Evolutionary conservation across 2,888 invertebrate species (phyloP).

Genomic region (Nomada ruficornis): DNA sequence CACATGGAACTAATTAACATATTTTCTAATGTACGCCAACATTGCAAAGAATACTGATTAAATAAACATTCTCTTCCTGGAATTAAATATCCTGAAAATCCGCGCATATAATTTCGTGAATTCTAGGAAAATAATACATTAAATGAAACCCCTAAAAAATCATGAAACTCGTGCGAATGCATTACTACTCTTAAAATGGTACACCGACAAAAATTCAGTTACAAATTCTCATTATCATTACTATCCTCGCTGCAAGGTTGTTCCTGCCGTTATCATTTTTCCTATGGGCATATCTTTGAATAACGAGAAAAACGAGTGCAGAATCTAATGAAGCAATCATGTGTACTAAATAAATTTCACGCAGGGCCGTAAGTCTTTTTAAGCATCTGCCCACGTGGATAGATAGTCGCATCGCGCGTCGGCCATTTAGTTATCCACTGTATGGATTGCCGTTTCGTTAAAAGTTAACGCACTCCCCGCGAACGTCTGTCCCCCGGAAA

Average conservation of each 20-base stretch:
- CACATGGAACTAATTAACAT: not conserved
- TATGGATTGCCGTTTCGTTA: constrained; percentile 40
- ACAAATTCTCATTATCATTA: too few species aligned
- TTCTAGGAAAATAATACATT: too few species aligned
- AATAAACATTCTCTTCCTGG: not conserved
- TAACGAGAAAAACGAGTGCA: not conserved
- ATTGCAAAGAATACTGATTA: not conserved
- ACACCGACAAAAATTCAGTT: too few species aligned
- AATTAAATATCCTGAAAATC: too few species aligned
- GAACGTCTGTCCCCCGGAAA: constrained; percentile 17
- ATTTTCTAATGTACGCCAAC: not conserved
- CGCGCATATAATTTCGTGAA: too few species aligned
- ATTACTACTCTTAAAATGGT: too few species aligned
- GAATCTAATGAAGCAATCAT: constrained; percentile 22
- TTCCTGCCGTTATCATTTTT: not conserved
- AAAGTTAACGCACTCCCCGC: constrained; percentile 36
- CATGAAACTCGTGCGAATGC: too few species aligned
- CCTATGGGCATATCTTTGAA: not conserved
- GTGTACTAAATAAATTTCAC: constrained; percentile 22
- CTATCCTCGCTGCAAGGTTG: too few species aligned
- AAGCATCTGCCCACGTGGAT: constrained; percentile 19
- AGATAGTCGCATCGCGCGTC: constrained; percentile 25
- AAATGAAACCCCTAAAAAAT: too few species aligned
- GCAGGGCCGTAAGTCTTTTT: constrained; percentile 30
- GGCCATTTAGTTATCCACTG: constrained; percentile 42